Evolutionary conservation across 2,888 invertebrate species (phyloP).

Genomic region (Nipponacmea schrenckii): DNA sequence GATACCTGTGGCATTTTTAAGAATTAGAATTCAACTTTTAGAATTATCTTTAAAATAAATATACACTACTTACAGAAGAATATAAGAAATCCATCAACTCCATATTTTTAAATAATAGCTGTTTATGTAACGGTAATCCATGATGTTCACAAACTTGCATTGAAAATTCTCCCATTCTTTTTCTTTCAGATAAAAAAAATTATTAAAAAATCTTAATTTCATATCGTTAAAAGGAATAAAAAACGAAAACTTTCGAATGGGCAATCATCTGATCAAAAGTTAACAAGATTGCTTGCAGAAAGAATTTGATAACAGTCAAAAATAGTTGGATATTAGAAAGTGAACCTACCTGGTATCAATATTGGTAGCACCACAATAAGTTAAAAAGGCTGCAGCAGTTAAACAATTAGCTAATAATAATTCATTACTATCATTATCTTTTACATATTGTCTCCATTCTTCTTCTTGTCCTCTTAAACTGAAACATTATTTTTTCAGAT

Average conservation of each 20-base stretch:
- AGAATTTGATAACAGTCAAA: too few relatives aligned
- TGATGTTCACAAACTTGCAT: constrained; percentile 66
- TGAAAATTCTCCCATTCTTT: constrained; percentile 63
- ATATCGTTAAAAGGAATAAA: not conserved
- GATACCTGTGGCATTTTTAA: too few relatives aligned
- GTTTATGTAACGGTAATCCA: constrained; percentile 57
- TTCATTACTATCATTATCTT: constrained; percentile 62
- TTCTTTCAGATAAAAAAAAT: too few relatives aligned
- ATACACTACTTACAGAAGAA: constrained; percentile 48
- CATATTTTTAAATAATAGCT: constrained; percentile 59
- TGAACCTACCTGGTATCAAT: constrained; percentile 59
- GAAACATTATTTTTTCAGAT: constrained; percentile 21
- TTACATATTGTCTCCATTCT: constrained; percentile 62
- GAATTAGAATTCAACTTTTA: too few relatives aligned
- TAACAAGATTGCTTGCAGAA: too few relatives aligned
- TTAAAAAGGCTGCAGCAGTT: constrained; percentile 64
- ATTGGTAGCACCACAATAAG: constrained; percentile 64
- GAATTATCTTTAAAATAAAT: too few relatives aligned
- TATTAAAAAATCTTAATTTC: not conserved
- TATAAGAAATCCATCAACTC: constrained; percentile 63
- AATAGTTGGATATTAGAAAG: too few relatives aligned
- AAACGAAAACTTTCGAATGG: not conserved
- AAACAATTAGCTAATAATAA: constrained; percentile 65
- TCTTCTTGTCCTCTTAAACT: constrained; percentile 63
- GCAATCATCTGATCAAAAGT: too few relatives aligned